These are phyloP conservation scores for Pardalotus punctatus DNA, from an alignment of 2,113 vertebrate genomes.

Conservation along the genomic window DNA sequence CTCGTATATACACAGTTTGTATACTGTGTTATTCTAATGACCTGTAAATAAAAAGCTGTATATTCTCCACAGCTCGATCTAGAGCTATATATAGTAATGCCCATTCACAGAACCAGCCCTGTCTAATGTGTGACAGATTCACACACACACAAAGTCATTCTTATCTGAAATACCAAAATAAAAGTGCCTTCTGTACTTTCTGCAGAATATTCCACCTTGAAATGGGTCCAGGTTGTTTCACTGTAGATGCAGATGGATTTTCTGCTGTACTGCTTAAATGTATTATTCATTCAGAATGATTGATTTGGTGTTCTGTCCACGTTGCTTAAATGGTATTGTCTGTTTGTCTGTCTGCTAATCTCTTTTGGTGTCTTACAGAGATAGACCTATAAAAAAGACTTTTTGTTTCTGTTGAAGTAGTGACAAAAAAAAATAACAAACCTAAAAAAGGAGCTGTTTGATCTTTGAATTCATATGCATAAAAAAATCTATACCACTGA, in stretches of 20 bases:
- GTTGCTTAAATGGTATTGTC: not conserved
- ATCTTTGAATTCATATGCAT: slow-evolving; percentile 10
- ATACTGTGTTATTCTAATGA: not conserved
- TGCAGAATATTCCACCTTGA: not conserved
- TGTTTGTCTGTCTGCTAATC: not conserved
- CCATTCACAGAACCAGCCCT: not conserved
- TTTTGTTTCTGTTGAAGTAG: not conserved
- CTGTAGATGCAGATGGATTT: not conserved
- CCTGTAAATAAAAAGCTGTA: not conserved
- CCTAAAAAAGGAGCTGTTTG: not conserved
- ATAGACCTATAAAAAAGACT: not conserved
- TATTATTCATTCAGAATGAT: slow-evolving; percentile 20
- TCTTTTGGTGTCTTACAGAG: not conserved
- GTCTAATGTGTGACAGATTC: not conserved
- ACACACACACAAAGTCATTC: not conserved
- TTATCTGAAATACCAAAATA: slow-evolving; percentile 15
- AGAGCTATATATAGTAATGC: not conserved
- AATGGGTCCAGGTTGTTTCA: not conserved
- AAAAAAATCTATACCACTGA: not conserved
- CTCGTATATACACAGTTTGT: not conserved
- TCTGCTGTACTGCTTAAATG: slow-evolving; percentile 19
- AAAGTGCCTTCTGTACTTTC: not conserved
- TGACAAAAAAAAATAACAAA: not conserved
- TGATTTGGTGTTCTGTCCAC: slow-evolving; percentile 31
- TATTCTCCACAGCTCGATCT: not conserved